These are phyloP conservation scores for Melanostigma gelatinosum DNA, from an alignment of 2,113 vertebrate genomes.

Conservation along the genomic window DNA sequence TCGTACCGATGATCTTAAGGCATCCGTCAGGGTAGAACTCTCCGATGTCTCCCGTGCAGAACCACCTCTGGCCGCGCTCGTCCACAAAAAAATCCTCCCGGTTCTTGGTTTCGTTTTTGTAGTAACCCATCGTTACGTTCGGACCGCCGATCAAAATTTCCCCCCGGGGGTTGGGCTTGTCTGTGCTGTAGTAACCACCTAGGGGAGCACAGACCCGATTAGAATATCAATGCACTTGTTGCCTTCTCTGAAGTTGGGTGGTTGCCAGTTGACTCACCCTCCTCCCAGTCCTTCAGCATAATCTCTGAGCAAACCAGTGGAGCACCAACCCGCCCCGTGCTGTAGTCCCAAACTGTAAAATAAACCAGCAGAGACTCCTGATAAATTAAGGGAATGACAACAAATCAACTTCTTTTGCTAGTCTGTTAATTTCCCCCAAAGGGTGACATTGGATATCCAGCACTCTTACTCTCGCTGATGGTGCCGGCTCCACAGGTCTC, in stretches of 20 bases:
- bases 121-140: constrained; percentile 96
- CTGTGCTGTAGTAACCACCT: constrained; percentile 95
- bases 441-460: background rate
- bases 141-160: constrained; percentile 95
- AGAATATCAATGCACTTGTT: background rate
- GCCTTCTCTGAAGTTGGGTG: background rate
- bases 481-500: constrained; percentile 95
- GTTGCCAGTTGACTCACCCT: constrained; percentile 84
- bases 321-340: constrained; percentile 95
- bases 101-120: constrained; percentile 90
- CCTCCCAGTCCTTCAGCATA: constrained; percentile 93
- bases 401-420: background rate
- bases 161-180: constrained; percentile 93
- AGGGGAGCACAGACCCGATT: background rate
- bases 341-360: constrained; percentile 91
- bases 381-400: background rate
- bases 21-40: constrained; percentile 94
- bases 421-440: constrained; percentile 21
- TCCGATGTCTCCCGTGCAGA: constrained; percentile 96
- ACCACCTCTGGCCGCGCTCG: constrained; percentile 92
- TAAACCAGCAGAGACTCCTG: constrained; percentile 4
- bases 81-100: constrained; percentile 91
- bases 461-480: constrained; percentile 89
- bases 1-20: constrained; percentile 96
- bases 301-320: constrained; percentile 96